Conservation (phyloP, 2,113 vertebrate genomes). For the Alligator mississippiensis region DNA sequence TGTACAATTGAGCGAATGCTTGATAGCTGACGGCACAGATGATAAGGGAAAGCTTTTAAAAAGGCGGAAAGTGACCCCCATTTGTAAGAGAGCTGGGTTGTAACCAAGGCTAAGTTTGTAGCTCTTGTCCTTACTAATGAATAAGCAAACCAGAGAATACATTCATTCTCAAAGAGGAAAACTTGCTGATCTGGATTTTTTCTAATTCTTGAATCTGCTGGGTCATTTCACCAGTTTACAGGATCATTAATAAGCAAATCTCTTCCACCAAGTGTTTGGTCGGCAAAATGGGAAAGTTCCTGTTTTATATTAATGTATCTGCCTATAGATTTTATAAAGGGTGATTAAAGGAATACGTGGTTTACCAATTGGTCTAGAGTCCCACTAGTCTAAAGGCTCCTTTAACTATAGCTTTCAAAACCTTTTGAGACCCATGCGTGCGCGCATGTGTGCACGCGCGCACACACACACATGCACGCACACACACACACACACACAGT, state of each 20-base stretch:
- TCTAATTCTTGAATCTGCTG: conserved; percentile 49
- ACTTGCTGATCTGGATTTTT: conserved; percentile 53
- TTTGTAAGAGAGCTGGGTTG: background rate
- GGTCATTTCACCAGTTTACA: conserved; percentile 41
- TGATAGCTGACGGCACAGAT: background rate
- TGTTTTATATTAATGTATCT: background rate
- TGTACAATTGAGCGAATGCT: background rate
- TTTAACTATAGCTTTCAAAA: background rate
- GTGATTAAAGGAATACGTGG: background rate
- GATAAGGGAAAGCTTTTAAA: background rate
- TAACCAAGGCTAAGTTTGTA: background rate
- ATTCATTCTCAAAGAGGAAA: conserved; percentile 34
- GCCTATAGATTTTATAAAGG: background rate
- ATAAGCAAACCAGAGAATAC: conserved; percentile 43
- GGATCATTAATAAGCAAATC: conserved; percentile 58
- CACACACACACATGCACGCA: too few relatives aligned
- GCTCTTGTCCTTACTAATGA: conserved; percentile 39
- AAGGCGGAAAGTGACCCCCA: background rate
- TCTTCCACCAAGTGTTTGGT: conserved; percentile 33
- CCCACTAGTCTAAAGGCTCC: background rate
- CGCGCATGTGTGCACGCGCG: too few relatives aligned
- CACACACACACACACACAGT: too few relatives aligned
- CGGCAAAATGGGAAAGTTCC: conserved; percentile 26
- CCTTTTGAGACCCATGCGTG: too few relatives aligned
- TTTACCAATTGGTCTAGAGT: background rate